Evolutionary conservation across 1,140 invertebrate genomes (phyloP).

Genomic region (Drosophila bipectinata): DNA sequence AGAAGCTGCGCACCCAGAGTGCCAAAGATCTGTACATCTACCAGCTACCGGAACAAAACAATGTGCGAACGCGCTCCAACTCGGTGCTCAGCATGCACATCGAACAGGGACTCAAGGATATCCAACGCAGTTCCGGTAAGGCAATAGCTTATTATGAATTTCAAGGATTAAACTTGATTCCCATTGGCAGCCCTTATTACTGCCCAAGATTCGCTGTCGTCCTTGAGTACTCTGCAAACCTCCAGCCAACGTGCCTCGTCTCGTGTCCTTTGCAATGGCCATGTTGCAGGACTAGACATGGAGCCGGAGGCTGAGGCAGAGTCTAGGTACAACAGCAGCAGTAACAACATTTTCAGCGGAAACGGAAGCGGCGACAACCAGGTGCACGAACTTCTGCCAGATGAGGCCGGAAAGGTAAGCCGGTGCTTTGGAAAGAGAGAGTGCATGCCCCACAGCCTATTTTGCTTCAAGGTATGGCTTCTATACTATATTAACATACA

Average conservation of each 20-base stretch:
- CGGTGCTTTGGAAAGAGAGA: conserved; percentile 86
- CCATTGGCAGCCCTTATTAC: conserved; percentile 51
- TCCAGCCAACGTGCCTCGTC: conserved; percentile 54
- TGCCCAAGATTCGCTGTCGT: conserved; percentile 65
- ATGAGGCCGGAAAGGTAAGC: conserved; percentile 87
- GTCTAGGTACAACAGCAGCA: conserved; percentile 38
- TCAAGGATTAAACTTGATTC: neutral
- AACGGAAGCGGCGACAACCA: conserved; percentile 44
- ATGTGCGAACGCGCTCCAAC: conserved; percentile 62
- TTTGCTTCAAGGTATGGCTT: conserved; percentile 90
- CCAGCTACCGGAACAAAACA: conserved; percentile 78
- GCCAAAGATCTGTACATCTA: conserved; percentile 82
- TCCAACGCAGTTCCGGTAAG: conserved; percentile 78
- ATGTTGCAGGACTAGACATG: conserved; percentile 45
- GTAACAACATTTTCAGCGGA: conserved; percentile 45
- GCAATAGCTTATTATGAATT: neutral
- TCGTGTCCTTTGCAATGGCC: conserved; percentile 63
- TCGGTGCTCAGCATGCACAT: conserved; percentile 77
- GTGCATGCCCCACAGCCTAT: conserved; percentile 90
- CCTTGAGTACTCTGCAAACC: conserved; percentile 64
- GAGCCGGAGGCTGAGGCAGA: conserved; percentile 43
- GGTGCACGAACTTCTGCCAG: conserved; percentile 70
- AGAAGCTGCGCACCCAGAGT: conserved; percentile 78
- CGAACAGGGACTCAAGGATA: conserved; percentile 81
- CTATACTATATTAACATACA: conserved; percentile 81